Evolutionary conservation across 2,888 invertebrate genomes (phyloP), one percentile per base, ranked within the genome.

Genomic region (Terebella lapidaria): DNA sequence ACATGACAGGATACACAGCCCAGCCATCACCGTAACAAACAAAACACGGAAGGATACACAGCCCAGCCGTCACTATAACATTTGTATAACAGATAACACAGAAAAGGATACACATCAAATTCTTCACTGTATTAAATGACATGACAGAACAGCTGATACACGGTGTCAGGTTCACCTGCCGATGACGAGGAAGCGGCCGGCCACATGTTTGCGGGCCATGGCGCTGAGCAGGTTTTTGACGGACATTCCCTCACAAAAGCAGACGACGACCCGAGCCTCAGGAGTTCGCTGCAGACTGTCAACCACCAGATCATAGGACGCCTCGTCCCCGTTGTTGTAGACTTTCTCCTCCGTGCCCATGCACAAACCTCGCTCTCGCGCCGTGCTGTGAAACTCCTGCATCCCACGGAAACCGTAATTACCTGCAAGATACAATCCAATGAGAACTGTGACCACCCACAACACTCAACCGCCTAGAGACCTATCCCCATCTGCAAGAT

Each of bases 241-340:
- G 1, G 89, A 88, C 75, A 85, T 82, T 1, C 90, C 90, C 78
- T 90, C 89, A 80, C 90, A 90, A 84, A 90, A 90, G 78, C 90
- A 90, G 22, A 89, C 86, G 57, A 88, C 86, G 5, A 88, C 88
- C 45, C 69, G 82, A 76, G 60, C 87, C 84, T 67, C 84, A 81
- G 59, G 79, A 73, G 72, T 85, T 67, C 83, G 83, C 64, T 83
- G 81, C 30, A 87, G 81, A 70, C 84, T 85, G 51, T 78, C 72
- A 45, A 87, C 80, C 27, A 76, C 64, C 51, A 54, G 27, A 56
- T 74, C 72, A 56, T 71, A 87, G 46, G 82, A 82, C 60, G 83
- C 81, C 59, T 85, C 84, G 51, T 85, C 83, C 1, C 86, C 86
- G 63, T 84, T 84, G 69, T 85, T 85, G 27, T 85, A 77, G 27